phyloP scores from a whole-genome alignment of 1,140 invertebrate genomes.

The Drosophila carrolli region DNA sequence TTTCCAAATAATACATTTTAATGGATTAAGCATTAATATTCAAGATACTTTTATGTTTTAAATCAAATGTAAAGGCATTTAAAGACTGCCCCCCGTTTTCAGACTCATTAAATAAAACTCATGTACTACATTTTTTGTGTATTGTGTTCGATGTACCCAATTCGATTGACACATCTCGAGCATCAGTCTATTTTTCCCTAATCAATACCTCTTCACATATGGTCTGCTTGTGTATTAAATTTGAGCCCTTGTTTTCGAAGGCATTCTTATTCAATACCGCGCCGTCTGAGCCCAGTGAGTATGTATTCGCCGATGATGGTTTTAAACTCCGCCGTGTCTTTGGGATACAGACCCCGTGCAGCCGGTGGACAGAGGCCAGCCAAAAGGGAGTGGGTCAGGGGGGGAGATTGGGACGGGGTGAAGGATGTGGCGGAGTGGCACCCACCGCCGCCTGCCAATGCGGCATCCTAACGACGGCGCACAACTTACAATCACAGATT shows the following conservation, averaged over 20 bases:
- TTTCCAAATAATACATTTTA: too few relatives aligned
- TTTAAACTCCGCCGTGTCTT: slow-evolving; percentile 50
- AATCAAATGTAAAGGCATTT: too few relatives aligned
- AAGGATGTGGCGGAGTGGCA: slow-evolving; percentile 4
- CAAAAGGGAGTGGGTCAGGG: slow-evolving; percentile 19
- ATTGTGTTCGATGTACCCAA: neutral
- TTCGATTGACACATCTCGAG: neutral
- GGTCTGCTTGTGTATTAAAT: slow-evolving; percentile 28
- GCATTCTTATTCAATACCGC: slow-evolving; percentile 41
- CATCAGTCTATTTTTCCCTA: slow-evolving; percentile 5
- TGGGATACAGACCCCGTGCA: slow-evolving; percentile 37
- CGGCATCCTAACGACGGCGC: slow-evolving; percentile 53
- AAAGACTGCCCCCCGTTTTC: too few relatives aligned
- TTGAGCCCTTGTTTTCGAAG: slow-evolving; percentile 10
- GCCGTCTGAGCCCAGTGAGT: slow-evolving; percentile 33
- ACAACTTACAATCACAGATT: slow-evolving; percentile 64
- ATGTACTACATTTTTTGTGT: neutral
- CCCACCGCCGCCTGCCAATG: slow-evolving; percentile 31
- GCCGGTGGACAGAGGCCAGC: slow-evolving; percentile 41
- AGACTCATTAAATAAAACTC: neutral
- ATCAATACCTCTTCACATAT: slow-evolving; percentile 28
- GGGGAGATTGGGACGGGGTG: neutral
- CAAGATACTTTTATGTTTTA: too few relatives aligned
- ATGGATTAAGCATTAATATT: too few relatives aligned
- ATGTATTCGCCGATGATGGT: slow-evolving; percentile 36